phyloP scores from a whole-genome alignment of 2,113 vertebrate genomes.

The Chascanopsetta lugubris region DNA sequence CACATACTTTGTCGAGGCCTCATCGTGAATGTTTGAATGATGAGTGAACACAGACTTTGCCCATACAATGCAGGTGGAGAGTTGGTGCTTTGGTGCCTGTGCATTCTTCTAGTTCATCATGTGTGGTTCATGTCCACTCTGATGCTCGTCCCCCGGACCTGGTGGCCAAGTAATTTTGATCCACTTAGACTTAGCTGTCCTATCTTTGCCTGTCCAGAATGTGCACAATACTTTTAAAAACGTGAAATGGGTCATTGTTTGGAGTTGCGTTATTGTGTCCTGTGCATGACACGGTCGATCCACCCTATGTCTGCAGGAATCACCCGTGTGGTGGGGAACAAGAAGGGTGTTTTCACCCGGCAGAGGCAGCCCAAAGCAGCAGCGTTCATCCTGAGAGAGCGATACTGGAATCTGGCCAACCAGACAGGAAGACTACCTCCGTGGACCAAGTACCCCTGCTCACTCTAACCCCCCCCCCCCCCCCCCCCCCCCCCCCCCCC shows the following conservation, averaged over 20 bases:
- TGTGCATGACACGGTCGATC: neutral
- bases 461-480: constrained; percentile 61
- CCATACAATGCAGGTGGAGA: too few relatives aligned
- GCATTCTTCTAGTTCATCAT: too few relatives aligned
- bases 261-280: neutral
- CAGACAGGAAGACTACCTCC: constrained; percentile 80
- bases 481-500: too few relatives aligned
- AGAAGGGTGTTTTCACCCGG: constrained; percentile 94
- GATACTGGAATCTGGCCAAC: constrained; percentile 95
- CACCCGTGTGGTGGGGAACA: constrained; percentile 88
- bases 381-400: constrained; percentile 88
- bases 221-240: neutral
- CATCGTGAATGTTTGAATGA: neutral
- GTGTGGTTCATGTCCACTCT: too few relatives aligned
- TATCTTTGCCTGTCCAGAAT: neutral
- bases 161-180: too few relatives aligned
- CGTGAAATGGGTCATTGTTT: neutral
- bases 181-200: neutral
- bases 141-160: too few relatives aligned
- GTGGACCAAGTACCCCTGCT: constrained; percentile 77
- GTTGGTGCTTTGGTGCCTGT: too few relatives aligned
- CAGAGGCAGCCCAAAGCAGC: constrained; percentile 92
- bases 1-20: neutral
- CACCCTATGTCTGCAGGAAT: constrained; percentile 72
- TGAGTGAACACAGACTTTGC: neutral